Conservation (phyloP, 2,113 vertebrate species). For the Campylorhamphus procurvoides region DNA sequence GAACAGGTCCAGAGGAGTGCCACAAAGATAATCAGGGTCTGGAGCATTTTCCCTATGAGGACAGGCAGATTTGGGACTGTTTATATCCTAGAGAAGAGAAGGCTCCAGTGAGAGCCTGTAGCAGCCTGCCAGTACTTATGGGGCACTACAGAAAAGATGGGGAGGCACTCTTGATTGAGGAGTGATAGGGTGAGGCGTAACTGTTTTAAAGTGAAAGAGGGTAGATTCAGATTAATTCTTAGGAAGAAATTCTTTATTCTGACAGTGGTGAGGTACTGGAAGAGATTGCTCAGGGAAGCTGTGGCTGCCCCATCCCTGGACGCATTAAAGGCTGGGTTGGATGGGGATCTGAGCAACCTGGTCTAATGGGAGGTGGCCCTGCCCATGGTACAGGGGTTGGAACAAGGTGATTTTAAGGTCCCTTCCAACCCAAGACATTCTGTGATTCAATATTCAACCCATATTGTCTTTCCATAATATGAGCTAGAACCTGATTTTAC, state of each 20-base stretch:
- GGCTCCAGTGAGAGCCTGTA: neutral
- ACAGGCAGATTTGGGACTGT: neutral
- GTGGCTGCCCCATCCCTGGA: neutral
- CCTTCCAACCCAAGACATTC: neutral
- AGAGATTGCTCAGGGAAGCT: neutral
- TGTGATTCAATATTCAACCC: neutral
- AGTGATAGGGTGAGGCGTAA: accelerated
- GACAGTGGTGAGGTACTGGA: accelerated
- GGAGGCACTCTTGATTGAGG: neutral
- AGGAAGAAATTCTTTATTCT: neutral
- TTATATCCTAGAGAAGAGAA: neutral
- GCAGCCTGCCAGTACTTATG: neutral
- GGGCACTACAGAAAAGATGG: neutral
- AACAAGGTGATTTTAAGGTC: neutral
- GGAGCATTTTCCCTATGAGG: neutral
- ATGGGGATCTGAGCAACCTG: neutral
- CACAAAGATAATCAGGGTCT: accelerated
- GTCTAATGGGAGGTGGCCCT: neutral
- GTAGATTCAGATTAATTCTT: neutral
- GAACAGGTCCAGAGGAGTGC: accelerated
- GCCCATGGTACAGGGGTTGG: accelerated
- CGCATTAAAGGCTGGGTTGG: neutral
- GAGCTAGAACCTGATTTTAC: neutral
- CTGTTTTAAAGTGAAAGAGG: neutral
- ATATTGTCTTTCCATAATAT: neutral